Conservation (phyloP, 1,140 invertebrate species). For the Drosophila prosaltans region DNA sequence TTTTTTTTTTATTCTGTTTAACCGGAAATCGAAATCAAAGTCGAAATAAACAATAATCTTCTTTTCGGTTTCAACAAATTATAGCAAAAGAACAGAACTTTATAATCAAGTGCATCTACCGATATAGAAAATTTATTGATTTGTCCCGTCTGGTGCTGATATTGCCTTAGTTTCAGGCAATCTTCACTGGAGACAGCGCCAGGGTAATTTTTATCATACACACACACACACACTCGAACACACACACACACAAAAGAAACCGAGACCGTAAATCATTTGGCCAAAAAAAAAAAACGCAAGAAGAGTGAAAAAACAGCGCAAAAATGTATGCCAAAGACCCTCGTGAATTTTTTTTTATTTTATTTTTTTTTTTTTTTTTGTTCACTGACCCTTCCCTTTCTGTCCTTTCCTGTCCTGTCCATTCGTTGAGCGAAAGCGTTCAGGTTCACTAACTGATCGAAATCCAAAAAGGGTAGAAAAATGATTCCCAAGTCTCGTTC, state of each 20-base stretch:
- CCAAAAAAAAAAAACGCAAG: constrained; percentile 32
- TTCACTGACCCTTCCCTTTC: constrained; percentile 44
- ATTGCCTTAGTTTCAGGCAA: neutral
- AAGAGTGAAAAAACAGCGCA: neutral
- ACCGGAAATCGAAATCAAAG: constrained; percentile 46
- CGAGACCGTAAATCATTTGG: constrained; percentile 67
- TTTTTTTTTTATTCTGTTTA: neutral
- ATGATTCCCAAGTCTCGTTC: constrained; percentile 32
- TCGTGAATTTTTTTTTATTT: constrained; percentile 10
- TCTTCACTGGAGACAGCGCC: constrained; percentile 19
- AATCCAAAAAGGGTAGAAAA: constrained; percentile 29
- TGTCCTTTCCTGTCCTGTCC: no score
- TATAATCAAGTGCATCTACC: constrained; percentile 74
- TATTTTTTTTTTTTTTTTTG: constrained; percentile 6
- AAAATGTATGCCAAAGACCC: constrained; percentile 37
- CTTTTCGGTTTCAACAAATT: constrained; percentile 43
- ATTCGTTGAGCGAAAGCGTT: constrained; percentile 24
- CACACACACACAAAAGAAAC: neutral
- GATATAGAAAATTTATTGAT: constrained; percentile 74
- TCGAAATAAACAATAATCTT: constrained; percentile 72
- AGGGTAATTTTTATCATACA: constrained; percentile 43
- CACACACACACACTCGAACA: neutral
- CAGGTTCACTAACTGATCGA: constrained; percentile 27
- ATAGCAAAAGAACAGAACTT: constrained; percentile 53
- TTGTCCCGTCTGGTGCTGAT: constrained; percentile 30